Conservation (phyloP, 2,113 vertebrate species). For the Saguinus imperator region DNA sequence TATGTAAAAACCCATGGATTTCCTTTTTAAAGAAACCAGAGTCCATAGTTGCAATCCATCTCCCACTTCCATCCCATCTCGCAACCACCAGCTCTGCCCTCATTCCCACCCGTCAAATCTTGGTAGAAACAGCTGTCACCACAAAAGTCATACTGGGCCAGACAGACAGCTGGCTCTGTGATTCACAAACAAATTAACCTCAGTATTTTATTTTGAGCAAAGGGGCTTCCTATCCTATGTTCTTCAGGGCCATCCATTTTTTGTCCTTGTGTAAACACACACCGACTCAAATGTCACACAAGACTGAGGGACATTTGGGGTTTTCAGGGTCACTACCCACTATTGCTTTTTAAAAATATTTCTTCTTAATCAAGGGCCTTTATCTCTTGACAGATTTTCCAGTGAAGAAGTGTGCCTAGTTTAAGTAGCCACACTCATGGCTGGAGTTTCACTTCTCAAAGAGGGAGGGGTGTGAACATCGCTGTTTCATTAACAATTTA, state of each 20-base stretch:
- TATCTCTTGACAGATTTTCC: conserved; percentile 25
- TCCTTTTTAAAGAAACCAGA: conserved; percentile 64
- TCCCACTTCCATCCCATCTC: conserved; percentile 43
- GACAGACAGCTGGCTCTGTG: conserved; percentile 68
- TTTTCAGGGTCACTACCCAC: background rate
- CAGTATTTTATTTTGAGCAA: conserved; percentile 72
- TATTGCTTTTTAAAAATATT: background rate
- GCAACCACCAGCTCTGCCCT: conserved; percentile 56
- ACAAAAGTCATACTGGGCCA: conserved; percentile 63
- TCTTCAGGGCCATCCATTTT: background rate
- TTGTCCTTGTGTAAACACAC: conserved; percentile 41
- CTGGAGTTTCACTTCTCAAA: background rate
- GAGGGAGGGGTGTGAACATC: conserved; percentile 1
- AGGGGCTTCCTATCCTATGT: conserved; percentile 36
- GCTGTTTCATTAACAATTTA: conserved; percentile 52
- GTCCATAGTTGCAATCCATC: conserved; percentile 20
- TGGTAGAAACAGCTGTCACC: conserved; percentile 75
- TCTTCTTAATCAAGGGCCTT: conserved; percentile 46
- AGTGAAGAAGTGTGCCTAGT: background rate
- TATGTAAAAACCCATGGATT: conserved; percentile 39
- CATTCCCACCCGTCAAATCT: conserved; percentile 49
- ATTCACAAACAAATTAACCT: conserved; percentile 70
- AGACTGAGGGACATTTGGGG: background rate
- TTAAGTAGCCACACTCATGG: background rate
- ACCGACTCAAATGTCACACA: background rate